Evolutionary conservation across 1,140 invertebrate genomes (phyloP), one percentile per base, ranked within the genome.

Genomic region (Ips typographus): DNA sequence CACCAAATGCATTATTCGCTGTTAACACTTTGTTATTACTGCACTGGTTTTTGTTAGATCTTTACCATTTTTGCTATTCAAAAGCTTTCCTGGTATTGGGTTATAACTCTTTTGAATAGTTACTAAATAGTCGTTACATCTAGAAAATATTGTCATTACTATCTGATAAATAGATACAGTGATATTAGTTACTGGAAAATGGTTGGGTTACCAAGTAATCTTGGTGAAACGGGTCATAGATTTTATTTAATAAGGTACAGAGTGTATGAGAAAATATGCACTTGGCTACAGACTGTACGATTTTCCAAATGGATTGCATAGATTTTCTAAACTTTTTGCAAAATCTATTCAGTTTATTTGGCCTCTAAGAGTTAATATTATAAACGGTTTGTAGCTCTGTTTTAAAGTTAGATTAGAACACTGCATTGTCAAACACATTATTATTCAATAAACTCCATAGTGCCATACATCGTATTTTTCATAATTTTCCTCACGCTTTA

Each of bases 371-470:
- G 38, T 22, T 49, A 39, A 56, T 67, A 43, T 49, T 61, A 40
- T 62, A 49, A 47, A 77, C 76, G 71, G 74, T 77, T 77, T 77
- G 76, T 76, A 74, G 76, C 66, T 74, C 49, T 42, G 62, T 59
- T 61, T 64, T 73, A 64, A 68, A 72, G 67, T 61, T 67, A 72
- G 70, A 68, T 74, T 75, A 77, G 74, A 76, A 65, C 77, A 75
- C 76, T 70, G 75, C 74, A 77, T 77, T 77, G 76, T 76, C 75
- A 71, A 79, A 78, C 77, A 79, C 77, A 79, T 76, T 80, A 77
- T 78, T 77, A 76, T 73, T 79, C 74, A 80, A 80, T 80, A 80
- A 80, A 80, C 77, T 80, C 75, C 79, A 80, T 80, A 80, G 79
- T 80, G 79, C 79, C 79, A 80, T 80, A 78, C 76, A 77, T 77